Evolutionary conservation across 2,888 invertebrate species (phyloP).

Genomic region (Lacanobia wlatinum): DNA sequence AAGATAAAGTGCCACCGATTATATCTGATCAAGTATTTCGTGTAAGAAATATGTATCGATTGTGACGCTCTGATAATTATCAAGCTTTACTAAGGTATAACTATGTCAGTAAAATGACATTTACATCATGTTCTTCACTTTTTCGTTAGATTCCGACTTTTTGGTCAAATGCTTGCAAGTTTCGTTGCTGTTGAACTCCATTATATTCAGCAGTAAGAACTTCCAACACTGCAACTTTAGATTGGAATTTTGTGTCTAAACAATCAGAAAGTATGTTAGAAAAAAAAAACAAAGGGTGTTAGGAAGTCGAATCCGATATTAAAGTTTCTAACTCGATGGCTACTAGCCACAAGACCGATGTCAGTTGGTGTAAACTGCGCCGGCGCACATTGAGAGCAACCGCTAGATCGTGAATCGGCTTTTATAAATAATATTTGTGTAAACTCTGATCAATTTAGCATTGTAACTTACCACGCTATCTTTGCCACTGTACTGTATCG

Average conservation of each 20-base stretch:
- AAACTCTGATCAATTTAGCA: conserved; percentile 71
- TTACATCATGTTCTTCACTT: conserved; percentile 33
- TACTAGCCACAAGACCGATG: conserved; percentile 9
- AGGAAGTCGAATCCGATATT: neutral
- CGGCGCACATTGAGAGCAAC: conserved; percentile 26
- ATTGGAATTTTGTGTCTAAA: neutral
- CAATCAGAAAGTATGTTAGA: neutral
- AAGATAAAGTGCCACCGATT: conserved; percentile 62
- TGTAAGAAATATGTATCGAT: conserved; percentile 55
- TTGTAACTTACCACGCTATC: conserved; percentile 25
- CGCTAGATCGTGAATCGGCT: conserved; percentile 68
- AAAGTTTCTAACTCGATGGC: neutral
- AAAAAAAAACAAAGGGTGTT: neutral
- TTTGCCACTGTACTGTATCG: neutral
- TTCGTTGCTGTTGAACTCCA: neutral
- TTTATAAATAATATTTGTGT: conserved; percentile 77
- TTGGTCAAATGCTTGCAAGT: conserved; percentile 1
- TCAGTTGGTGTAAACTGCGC: conserved; percentile 12
- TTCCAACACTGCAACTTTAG: neutral
- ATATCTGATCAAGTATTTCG: conserved; percentile 58
- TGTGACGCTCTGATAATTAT: conserved; percentile 43
- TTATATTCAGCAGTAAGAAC: neutral
- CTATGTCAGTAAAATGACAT: conserved; percentile 11
- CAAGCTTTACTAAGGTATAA: conserved; percentile 12
- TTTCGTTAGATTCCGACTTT: conserved; percentile 13